Percentiles rank a stretch among this genome's conserved stretches.
Evolutionary conservation across 2,797 vertebrate genomes (phyloP).

Genomic region (Rhadinocentrus ornatus): DNA sequence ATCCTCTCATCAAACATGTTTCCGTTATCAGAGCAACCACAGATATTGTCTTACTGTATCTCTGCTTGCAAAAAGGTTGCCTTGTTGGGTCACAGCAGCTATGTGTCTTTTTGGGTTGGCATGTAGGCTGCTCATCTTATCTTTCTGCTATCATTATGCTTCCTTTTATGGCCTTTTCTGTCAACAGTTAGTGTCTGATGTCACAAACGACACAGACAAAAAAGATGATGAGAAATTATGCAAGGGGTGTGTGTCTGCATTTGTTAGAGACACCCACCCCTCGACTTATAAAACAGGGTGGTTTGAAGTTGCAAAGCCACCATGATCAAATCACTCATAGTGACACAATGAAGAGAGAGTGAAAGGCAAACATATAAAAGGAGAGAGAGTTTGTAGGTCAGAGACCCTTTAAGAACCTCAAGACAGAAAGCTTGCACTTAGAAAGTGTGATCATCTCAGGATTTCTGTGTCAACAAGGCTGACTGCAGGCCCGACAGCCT

Average conservation of each 20-base stretch:
- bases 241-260: slow-evolving; percentile 2
- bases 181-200: slow-evolving; percentile 46
- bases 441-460: slow-evolving; percentile 31
- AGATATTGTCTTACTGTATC: slow-evolving; percentile 22
- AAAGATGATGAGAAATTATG: slow-evolving; percentile 44
- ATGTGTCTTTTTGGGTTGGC: slow-evolving; percentile 44
- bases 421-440: slow-evolving; percentile 19
- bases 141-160: slow-evolving; percentile 46
- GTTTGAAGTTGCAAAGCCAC: slow-evolving; percentile 33
- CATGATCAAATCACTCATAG: slow-evolving; percentile 12
- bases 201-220: slow-evolving; percentile 52
- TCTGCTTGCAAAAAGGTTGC: slow-evolving; percentile 32
- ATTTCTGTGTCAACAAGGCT: slow-evolving; percentile 23
- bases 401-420: slow-evolving; percentile 26
- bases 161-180: slow-evolving; percentile 78
- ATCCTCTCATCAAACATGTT: slow-evolving; percentile 31
- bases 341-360: neutral
- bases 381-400: slow-evolving; percentile 46
- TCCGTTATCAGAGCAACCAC: slow-evolving; percentile 36
- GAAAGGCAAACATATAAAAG: slow-evolving; percentile 1
- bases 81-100: slow-evolving; percentile 35
- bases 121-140: slow-evolving; percentile 66
- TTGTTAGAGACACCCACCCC: slow-evolving; percentile 30
- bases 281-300: slow-evolving; percentile 20
- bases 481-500: slow-evolving; percentile 34